Percentiles rank a stretch among this genome's conserved stretches.
phyloP scores from a whole-genome alignment of 2,888 invertebrate genomes.

The Leptinotarsa juncta region DNA sequence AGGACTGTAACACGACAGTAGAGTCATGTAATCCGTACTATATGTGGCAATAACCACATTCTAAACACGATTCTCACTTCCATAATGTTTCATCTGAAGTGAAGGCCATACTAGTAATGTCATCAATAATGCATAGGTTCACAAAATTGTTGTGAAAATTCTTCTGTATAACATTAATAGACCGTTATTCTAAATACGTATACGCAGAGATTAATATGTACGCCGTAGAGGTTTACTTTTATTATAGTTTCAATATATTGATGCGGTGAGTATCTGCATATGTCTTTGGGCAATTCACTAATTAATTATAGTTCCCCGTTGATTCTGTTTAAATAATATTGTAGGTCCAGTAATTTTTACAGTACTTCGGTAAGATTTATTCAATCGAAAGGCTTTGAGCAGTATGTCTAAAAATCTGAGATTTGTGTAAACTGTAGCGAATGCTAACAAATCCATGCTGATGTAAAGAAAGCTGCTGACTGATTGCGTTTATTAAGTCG shows the following conservation, averaged over 20 bases:
- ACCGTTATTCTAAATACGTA: constrained; percentile 14
- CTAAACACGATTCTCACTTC: constrained; percentile 25
- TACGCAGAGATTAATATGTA: neutral
- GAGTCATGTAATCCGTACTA: constrained; percentile 29
- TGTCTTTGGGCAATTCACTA: neutral
- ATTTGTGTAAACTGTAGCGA: no score
- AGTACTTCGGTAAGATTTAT: no score
- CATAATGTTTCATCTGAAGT: constrained; percentile 23
- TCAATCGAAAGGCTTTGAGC: no score
- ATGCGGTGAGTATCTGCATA: neutral
- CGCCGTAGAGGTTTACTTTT: neutral
- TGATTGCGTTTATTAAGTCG: no score
- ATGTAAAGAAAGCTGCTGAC: no score
- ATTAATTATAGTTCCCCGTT: no score
- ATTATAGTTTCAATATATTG: neutral
- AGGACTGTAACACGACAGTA: constrained; percentile 20
- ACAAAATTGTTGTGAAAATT: constrained; percentile 23
- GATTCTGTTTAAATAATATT: no score
- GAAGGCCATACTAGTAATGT: constrained; percentile 21
- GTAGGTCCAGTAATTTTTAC: no score
- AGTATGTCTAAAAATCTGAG: no score
- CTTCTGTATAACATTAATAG: constrained; percentile 10
- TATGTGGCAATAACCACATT: constrained; percentile 30
- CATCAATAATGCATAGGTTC: constrained; percentile 23
- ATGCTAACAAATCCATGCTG: no score